These are phyloP conservation scores for Archips xylosteana DNA, from an alignment of 2,888 invertebrate genomes.

Conservation along the genomic window DNA sequence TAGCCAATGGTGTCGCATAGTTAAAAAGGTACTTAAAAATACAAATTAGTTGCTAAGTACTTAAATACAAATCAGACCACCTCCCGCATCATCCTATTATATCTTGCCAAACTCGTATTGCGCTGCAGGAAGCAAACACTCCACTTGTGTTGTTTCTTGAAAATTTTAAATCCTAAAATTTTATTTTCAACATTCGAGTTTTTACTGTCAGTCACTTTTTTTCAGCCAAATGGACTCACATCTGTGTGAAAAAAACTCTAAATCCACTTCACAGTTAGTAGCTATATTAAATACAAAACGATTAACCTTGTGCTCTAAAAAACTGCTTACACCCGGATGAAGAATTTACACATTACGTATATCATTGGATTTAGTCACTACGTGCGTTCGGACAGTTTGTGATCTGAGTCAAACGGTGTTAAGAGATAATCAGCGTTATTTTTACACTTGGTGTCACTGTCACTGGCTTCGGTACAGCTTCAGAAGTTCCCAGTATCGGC, in stretches of 20 bases:
- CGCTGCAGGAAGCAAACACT: slow-evolving; percentile 14
- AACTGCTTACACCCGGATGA: slow-evolving; percentile 26
- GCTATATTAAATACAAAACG: neutral
- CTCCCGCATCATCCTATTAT: slow-evolving; percentile 28
- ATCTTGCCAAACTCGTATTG: slow-evolving; percentile 25
- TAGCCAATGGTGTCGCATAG: neutral
- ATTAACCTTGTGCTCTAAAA: slow-evolving; percentile 37
- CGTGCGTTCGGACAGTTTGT: slow-evolving; percentile 22
- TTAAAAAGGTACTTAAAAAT: neutral
- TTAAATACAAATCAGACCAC: slow-evolving; percentile 21
- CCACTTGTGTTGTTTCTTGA: slow-evolving; percentile 1
- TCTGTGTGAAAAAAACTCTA: neutral
- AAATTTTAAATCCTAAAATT: neutral
- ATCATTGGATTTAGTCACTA: slow-evolving; percentile 39
- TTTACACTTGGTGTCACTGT: slow-evolving; percentile 39
- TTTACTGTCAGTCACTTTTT: neutral
- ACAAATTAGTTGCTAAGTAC: slow-evolving; percentile 19
- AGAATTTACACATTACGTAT: slow-evolving; percentile 31
- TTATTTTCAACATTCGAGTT: neutral
- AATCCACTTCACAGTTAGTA: neutral
- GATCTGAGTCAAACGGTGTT: slow-evolving; percentile 35
- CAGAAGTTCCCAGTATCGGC: slow-evolving; percentile 40
- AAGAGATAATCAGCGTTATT: slow-evolving; percentile 49
- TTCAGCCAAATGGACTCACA: too few relatives aligned
- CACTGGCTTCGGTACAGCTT: slow-evolving; percentile 32